Percentiles rank a stretch among this genome's conserved stretches.
Evolutionary conservation across 2,797 vertebrate species (phyloP).

Genomic region (Champsocephalus esox): DNA sequence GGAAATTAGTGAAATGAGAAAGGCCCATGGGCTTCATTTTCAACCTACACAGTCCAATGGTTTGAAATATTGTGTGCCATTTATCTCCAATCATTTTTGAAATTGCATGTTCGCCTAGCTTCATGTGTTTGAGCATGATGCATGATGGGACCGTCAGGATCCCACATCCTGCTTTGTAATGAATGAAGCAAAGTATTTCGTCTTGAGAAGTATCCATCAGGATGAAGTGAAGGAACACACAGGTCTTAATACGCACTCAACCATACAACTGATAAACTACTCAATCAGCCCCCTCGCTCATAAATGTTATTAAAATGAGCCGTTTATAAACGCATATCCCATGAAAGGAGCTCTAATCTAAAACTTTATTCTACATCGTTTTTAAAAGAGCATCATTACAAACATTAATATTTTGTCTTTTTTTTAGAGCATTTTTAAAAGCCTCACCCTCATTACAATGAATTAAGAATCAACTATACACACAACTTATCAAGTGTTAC

Average conservation of each 20-base stretch:
- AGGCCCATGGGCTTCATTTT: constrained; percentile 4
- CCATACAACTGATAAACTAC: constrained; percentile 24
- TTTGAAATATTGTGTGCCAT: constrained; percentile 5
- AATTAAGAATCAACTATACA: background rate
- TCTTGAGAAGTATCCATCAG: background rate
- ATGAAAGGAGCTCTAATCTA: background rate
- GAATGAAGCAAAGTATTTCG: constrained; percentile 2
- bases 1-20: too few relatives aligned
- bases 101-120: background rate
- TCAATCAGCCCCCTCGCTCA: constrained; percentile 19
- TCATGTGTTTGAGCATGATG: background rate
- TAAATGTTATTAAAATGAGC: background rate
- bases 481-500: background rate
- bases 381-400: background rate
- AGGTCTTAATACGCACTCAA: background rate
- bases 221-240: constrained; percentile 13
- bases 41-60: constrained; percentile 1
- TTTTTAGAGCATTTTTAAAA: background rate
- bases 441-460: background rate
- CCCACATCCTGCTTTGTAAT: constrained; percentile 6
- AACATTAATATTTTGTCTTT: background rate
- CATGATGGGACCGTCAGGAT: background rate
- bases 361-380: background rate
- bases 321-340: constrained; percentile 10
- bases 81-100: background rate